Conservation (phyloP, 1,140 invertebrate species). For the Drosophila ironensis region DNA sequence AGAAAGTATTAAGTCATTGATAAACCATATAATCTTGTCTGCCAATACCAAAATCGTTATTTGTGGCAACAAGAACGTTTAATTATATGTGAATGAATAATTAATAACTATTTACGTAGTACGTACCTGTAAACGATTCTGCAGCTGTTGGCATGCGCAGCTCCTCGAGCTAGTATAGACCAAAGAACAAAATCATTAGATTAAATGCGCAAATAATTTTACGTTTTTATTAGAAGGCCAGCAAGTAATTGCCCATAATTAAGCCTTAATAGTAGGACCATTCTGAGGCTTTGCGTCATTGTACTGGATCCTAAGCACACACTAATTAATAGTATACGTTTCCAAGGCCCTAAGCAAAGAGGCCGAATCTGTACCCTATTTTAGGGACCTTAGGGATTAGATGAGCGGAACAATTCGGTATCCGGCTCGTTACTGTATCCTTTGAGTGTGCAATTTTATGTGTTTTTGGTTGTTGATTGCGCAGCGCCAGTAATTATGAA, state of each 20-base stretch:
- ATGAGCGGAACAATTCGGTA: conserved; percentile 72
- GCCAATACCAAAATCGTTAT: too few species aligned
- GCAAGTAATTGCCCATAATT: conserved; percentile 76
- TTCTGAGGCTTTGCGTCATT: conserved; percentile 34
- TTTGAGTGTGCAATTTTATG: too few species aligned
- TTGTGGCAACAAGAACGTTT: too few species aligned
- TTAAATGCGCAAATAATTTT: conserved; percentile 78
- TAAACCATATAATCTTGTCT: too few species aligned
- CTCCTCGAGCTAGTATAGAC: conserved; percentile 37
- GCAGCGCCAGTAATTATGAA: too few species aligned
- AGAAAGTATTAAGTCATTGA: too few species aligned
- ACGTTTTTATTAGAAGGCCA: conserved; percentile 73
- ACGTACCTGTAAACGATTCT: too few species aligned
- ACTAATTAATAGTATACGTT: neutral
- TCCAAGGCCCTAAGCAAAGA: neutral
- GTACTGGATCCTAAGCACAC: conserved; percentile 52
- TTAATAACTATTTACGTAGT: too few species aligned
- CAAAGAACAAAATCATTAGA: conserved; percentile 65
- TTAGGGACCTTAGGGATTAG: conserved; percentile 52
- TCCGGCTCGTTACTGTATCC: conserved; percentile 63
- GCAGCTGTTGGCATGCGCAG: conserved; percentile 9
- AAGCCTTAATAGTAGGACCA: conserved; percentile 65
- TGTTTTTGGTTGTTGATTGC: conserved; percentile 16
- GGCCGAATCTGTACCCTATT: conserved; percentile 21
- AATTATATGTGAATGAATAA: too few species aligned